Evolutionary conservation across 2,113 vertebrate species (phyloP).

Genomic region (Nansenia antarctica): DNA sequence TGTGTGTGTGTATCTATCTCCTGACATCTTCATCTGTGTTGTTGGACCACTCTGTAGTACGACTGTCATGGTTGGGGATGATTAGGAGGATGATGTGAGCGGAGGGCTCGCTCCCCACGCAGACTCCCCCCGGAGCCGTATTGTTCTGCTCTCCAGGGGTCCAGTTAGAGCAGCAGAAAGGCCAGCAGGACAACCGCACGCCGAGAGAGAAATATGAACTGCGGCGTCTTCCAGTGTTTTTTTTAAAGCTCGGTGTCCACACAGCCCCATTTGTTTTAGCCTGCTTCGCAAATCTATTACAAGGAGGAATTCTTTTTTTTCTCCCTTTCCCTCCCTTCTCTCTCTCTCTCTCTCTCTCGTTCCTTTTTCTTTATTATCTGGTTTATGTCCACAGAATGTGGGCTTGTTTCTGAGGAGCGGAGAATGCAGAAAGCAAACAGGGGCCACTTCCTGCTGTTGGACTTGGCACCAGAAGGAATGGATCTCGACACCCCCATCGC

Average conservation of each 20-base stretch:
- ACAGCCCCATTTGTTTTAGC: not conserved
- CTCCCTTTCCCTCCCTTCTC: not conserved
- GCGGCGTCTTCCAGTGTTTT: not conserved
- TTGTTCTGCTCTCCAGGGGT: not conserved
- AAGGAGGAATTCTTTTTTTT: too few species aligned
- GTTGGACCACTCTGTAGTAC: too few species aligned
- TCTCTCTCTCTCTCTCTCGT: not conserved
- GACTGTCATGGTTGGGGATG: not conserved
- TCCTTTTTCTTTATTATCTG: not conserved
- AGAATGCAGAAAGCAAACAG: too few species aligned
- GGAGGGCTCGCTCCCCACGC: not conserved
- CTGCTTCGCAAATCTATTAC: not conserved
- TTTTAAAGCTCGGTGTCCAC: not conserved
- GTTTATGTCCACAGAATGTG: not conserved
- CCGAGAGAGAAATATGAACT: not conserved
- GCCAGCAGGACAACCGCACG: not conserved
- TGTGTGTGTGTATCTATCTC: too few species aligned
- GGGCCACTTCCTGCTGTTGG: slow-evolving; percentile 38
- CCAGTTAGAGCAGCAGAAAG: not conserved
- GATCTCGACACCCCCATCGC: slow-evolving; percentile 20
- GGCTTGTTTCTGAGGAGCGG: not conserved
- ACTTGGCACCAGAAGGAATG: slow-evolving; percentile 29
- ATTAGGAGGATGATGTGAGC: not conserved
- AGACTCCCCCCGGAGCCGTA: not conserved
- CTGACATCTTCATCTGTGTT: too few species aligned